phyloP scores from a whole-genome alignment of 2,797 vertebrate species.

The Allobates femoralis region DNA sequence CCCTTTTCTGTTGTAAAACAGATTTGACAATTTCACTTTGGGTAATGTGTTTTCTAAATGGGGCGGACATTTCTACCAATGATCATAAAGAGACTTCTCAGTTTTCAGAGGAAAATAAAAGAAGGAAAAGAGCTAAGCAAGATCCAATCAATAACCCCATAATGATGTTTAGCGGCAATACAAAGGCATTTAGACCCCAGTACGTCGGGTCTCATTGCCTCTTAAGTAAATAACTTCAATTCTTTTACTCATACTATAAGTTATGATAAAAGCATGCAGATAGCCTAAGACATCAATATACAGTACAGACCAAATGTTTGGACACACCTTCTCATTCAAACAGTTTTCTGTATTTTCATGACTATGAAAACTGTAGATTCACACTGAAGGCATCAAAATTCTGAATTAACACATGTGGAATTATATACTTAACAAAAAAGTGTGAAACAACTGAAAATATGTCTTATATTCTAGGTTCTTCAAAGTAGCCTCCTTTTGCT shows the following conservation, averaged over 20 bases:
- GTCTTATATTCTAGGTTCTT: no score
- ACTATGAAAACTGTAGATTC: no score
- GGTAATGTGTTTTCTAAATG: constrained; percentile 50
- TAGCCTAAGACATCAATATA: no score
- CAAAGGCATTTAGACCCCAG: constrained; percentile 5
- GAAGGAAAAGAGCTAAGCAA: constrained; percentile 2
- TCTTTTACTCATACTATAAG: neutral
- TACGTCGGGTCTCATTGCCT: neutral
- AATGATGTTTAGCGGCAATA: neutral
- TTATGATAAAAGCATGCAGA: neutral
- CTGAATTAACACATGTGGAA: no score
- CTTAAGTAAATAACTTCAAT: neutral
- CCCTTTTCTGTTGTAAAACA: constrained; percentile 58
- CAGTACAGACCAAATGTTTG: no score
- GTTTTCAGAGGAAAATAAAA: constrained; percentile 33
- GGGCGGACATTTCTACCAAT: constrained; percentile 46
- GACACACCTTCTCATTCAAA: no score
- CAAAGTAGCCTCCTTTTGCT: no score
- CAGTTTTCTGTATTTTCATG: no score
- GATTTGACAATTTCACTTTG: constrained; percentile 60
- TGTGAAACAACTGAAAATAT: no score
- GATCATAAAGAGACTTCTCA: constrained; percentile 51
- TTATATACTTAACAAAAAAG: no score
- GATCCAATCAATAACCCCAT: constrained; percentile 17
- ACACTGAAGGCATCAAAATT: no score